phyloP scores from a whole-genome alignment of 1,140 invertebrate genomes.

The Drosophila leontia region DNA sequence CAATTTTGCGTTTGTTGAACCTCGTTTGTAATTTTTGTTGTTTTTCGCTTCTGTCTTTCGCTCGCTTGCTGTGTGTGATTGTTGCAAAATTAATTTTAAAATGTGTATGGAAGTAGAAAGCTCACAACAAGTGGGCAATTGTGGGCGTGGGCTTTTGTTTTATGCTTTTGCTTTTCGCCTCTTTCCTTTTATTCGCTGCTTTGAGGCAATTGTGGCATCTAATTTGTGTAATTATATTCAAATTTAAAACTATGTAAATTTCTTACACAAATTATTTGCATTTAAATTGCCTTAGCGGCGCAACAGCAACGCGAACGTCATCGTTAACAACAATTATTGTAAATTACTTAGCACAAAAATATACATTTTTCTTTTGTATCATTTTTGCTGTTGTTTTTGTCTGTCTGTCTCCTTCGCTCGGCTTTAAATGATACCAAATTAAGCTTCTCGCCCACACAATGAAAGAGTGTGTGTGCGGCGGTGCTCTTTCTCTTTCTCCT shows the following conservation, averaged over 20 bases:
- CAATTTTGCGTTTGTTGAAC: slow-evolving; percentile 81
- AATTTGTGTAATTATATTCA: slow-evolving; percentile 82
- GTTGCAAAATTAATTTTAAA: slow-evolving; percentile 61
- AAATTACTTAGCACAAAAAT: slow-evolving; percentile 67
- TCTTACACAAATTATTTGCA: slow-evolving; percentile 77
- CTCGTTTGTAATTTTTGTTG: slow-evolving; percentile 46
- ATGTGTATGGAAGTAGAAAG: slow-evolving; percentile 66
- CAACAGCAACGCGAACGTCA: slow-evolving; percentile 36
- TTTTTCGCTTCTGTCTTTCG: slow-evolving; percentile 43
- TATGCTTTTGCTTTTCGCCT: slow-evolving; percentile 19
- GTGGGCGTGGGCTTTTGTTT: slow-evolving; percentile 71
- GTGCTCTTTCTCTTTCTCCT: slow-evolving; percentile 7
- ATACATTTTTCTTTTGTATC: slow-evolving; percentile 4
- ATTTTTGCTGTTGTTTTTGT: neutral
- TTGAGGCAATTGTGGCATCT: slow-evolving; percentile 39
- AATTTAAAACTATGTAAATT: slow-evolving; percentile 79
- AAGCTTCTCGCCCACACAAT: slow-evolving; percentile 71
- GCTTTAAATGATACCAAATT: slow-evolving; percentile 67
- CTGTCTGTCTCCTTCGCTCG: neutral
- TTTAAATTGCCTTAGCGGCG: slow-evolving; percentile 66
- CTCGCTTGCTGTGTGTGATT: slow-evolving; percentile 27
- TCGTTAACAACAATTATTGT: slow-evolving; percentile 79
- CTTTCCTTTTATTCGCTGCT: neutral
- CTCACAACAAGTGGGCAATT: slow-evolving; percentile 53
- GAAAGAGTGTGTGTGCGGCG: neutral